Evolutionary conservation across 2,797 vertebrate species (phyloP), one percentile per base, ranked within the genome.

Genomic region (Cetoscarus ocellatus): DNA sequence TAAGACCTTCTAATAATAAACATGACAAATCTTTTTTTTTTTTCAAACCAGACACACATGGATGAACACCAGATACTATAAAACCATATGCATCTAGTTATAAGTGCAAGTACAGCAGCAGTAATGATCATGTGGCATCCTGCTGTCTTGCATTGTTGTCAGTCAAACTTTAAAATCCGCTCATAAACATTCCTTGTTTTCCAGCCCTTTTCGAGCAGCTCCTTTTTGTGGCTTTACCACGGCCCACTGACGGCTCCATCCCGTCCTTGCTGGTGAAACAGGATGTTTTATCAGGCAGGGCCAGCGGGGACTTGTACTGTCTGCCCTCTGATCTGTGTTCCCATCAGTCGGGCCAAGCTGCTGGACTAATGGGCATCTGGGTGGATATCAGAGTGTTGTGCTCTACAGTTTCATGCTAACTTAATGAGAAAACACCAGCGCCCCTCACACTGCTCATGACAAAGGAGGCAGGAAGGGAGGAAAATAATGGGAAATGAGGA

Each of bases 321-420:
- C 85, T 89, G 86, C 83, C 88, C 80, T 80, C 83, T 86, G 86
- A 90, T 93, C 84, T 86, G 85, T 90, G 86, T 81, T 86, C 74
- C 78, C 89, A 86, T 88, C 80, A 87, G 78, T 53, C 71, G 77
- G 80, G 80, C 82, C 86, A 81, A 84, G 89, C 86, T 87, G 80
- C 79, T 70, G 74, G 75, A 86, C 86, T 92, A 93, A 94, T 91
- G 87, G 90, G 86, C 85, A 88, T 93, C 85, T 92, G 90, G 83
- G 87, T 85, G 82, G 86, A 90, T 86, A 86, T 91, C 85, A 89
- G 67, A 81, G 76, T 70, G 57, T 75, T 81, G 77, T 61, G 76
- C 73, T 72, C 69, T 38, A 77, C 71, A 66, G 71, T 81, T 75
- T 58, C 65, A 65, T 47, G 68, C 80, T 83, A 89, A 75, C 80